Percentiles rank a stretch among this genome's conserved stretches.
Conservation (phyloP, 2,113 vertebrate genomes). For the Macrotus californicus region DNA sequence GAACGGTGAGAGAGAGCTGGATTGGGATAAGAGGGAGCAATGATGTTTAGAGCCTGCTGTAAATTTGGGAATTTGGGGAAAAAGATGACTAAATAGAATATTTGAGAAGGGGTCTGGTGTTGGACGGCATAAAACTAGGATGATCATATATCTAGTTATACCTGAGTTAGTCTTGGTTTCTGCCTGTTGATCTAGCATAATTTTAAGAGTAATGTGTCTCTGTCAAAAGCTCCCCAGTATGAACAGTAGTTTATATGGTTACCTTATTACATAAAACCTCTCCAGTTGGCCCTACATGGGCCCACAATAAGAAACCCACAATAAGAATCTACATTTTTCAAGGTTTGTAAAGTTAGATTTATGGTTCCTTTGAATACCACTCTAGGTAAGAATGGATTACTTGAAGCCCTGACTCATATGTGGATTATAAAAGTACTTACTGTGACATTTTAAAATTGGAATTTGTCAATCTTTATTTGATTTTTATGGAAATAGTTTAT, state of each 20-base stretch:
- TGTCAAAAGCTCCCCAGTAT: background rate
- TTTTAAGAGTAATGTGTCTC: background rate
- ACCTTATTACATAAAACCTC: background rate
- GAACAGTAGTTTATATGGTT: background rate
- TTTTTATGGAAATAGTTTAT: slow-evolving; percentile 40
- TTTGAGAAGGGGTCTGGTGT: background rate
- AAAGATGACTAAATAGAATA: background rate
- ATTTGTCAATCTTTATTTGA: slow-evolving; percentile 27
- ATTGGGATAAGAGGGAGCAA: background rate
- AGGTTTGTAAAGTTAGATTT: background rate
- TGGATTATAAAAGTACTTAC: slow-evolving; percentile 8
- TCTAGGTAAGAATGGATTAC: background rate
- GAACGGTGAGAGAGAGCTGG: background rate
- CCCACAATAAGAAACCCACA: too few species aligned
- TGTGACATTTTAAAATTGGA: slow-evolving; percentile 27
- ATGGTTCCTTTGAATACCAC: background rate
- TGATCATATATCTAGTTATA: background rate
- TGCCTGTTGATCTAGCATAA: background rate
- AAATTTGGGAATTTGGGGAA: background rate
- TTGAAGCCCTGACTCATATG: background rate
- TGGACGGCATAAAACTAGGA: background rate
- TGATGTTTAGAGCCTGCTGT: background rate
- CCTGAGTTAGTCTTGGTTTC: background rate
- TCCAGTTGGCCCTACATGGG: background rate
- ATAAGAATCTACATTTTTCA: background rate